Base-by-base conservation (phyloP, 2,888 invertebrate genomes). In the Limnephilus rhombicus region DNA sequence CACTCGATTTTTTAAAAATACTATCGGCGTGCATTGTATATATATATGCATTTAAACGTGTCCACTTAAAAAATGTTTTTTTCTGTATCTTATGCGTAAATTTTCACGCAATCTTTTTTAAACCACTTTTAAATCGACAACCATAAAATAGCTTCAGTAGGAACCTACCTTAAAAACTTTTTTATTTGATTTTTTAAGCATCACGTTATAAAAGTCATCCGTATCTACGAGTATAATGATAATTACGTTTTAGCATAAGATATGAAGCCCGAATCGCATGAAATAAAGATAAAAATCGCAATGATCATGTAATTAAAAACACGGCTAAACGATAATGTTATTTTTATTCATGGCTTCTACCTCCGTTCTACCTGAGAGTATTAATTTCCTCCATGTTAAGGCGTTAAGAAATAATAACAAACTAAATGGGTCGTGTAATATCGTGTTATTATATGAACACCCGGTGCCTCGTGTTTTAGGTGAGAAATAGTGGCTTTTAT, bases 401-500 rank as follows among this genome's bases (percentile, higher is more conserved):
- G 92, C 89, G 91, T 92, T 92, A 92, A 92, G 92, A 91, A 92
- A 93, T 91, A 91, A 92, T 91, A 90, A 91, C n/a, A 68, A 68
- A 68, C 90, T 87, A 90, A 92, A 91, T 92, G 89, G 89, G 90
- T 83, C 87, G 91, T 91, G 82, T 90, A 86, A 91, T 87, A 83
- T 82, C 90, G 85, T 85, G 92, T 68, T 68, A 68, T 68, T 68
- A 68, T 89, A 85, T 89, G 88, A 92, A 91, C 92, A 93, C 83
- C 53, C 80, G 82, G 93, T 92, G 49, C 80, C 90, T 88, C 49
- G 53, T 68, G 68, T 68, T 68, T 68, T 80, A 91, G 89, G 91
- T 92, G 92, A 91, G 91, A 92, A 91, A 89, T 53, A 49, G 53
- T 45, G 24, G 83, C n/a, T 82, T n/a, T 68, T 68, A 2, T 68